phyloP scores from a whole-genome alignment of 2,113 vertebrate species.

The Tor tambroides region DNA sequence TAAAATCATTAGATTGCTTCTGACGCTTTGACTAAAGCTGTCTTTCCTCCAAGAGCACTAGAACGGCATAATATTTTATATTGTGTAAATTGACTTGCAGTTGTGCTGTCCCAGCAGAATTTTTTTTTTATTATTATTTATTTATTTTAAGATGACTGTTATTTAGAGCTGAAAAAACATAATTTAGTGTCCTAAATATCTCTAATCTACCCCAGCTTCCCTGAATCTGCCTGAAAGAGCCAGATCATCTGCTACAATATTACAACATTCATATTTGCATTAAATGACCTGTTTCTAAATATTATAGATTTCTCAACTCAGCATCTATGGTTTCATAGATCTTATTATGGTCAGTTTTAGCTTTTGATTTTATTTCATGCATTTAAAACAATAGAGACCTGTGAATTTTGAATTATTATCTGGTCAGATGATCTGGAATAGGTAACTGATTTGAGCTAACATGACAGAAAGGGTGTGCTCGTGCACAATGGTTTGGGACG shows the following conservation, averaged over 20 bases:
- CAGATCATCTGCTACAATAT: neutral
- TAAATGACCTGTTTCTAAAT: neutral
- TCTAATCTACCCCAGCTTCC: neutral
- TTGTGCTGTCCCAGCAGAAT: conserved; percentile 35
- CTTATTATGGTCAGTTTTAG: neutral
- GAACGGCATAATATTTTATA: conserved; percentile 75
- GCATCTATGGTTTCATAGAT: neutral
- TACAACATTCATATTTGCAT: neutral
- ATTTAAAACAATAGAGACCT: neutral
- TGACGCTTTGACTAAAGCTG: conserved; percentile 50
- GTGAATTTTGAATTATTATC: neutral
- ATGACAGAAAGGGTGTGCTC: neutral
- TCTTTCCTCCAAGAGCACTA: conserved; percentile 64
- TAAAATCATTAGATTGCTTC: conserved; percentile 91
- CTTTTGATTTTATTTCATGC: neutral
- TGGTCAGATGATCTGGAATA: neutral
- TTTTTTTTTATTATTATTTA: too few relatives aligned
- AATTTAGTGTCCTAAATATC: conserved; percentile 25
- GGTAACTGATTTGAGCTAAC: neutral
- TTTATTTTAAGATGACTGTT: neutral
- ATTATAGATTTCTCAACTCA: neutral
- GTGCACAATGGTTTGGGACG: neutral
- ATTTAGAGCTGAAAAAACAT: conserved; percentile 37
- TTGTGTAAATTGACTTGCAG: conserved; percentile 61
- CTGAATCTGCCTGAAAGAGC: neutral